Evolutionary conservation across 2,888 invertebrate species (phyloP).

Genomic region (Drosophila meridionalis): DNA sequence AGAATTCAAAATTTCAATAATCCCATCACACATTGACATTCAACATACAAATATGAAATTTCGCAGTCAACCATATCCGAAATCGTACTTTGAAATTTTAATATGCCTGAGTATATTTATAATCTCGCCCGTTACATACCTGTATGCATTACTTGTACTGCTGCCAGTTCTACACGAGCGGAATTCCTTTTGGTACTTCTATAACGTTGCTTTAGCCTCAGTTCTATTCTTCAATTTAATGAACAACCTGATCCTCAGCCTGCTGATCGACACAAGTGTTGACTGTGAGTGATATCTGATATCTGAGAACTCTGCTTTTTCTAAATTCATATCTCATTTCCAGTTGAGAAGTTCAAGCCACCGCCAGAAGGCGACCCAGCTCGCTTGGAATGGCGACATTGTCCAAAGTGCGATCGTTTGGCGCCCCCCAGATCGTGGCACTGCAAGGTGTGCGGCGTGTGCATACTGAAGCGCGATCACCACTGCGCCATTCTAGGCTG

Average conservation of each 20-base stretch:
- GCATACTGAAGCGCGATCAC: constrained; percentile 93
- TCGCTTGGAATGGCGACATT: constrained; percentile 17
- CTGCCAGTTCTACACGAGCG: constrained; percentile 88
- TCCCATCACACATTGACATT: too few species aligned
- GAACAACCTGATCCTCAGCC: constrained; percentile 91
- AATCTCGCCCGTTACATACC: constrained; percentile 72
- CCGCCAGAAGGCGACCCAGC: neutral
- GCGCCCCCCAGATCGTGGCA: constrained; percentile 95
- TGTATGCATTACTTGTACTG: constrained; percentile 86
- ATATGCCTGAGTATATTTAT: constrained; percentile 65
- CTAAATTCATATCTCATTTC: neutral
- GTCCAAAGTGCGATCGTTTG: constrained; percentile 88
- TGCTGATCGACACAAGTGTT: constrained; percentile 91
- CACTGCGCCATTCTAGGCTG: constrained; percentile 95
- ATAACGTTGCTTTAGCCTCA: constrained; percentile 88
- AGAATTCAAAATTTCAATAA: too few species aligned
- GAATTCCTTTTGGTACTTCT: constrained; percentile 86
- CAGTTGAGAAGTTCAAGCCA: neutral
- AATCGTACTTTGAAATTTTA: neutral
- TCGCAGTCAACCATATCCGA: neutral
- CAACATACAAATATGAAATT: neutral
- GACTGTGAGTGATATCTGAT: constrained; percentile 84
- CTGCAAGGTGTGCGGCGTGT: constrained; percentile 92
- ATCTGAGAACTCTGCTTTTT: neutral
- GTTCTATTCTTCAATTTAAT: constrained; percentile 91